Base-by-base conservation (phyloP, 2,113 vertebrate genomes). In the Desmodus rotundus region DNA sequence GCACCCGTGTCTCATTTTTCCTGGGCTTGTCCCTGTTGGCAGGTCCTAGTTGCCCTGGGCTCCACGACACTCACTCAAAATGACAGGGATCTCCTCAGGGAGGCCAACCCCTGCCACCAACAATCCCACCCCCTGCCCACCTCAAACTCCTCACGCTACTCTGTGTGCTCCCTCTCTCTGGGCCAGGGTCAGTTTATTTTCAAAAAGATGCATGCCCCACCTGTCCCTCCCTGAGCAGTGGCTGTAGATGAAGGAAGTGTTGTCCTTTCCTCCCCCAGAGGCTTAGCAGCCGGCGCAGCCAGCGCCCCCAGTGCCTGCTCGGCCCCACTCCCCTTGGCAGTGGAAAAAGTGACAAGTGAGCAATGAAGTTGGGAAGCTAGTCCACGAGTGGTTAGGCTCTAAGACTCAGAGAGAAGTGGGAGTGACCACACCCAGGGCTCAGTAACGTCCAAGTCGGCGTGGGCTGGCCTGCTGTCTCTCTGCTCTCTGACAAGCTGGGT, bases 381-480 rank as follows among this genome's bases (percentile, higher is more conserved):
- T 50, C 58, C 12, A 13, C 26, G 28, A 56, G 56, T 47, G 26
- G 63, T 36, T n/a, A 80, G 56, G 36, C 76, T 80, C 47, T 80
- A 43, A 45, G 1, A 47, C 78, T 82, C 56, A 38, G 67, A 28
- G 38, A 58, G 88, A 63, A 84, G 76, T 20, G 17, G 87, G 90
- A 33, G 54, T 50, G 73, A 36, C 82, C 63, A 63, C 54, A 14
- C 74, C 96, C 58, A 19, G 56, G 13, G 17, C 87, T 94, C 83
- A 93, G 73, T 89, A 76, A 73, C 5, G 9, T 13, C 31, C 14
- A 7, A 26, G 65, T 67, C 93, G 52, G 70, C 12, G 3, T 68
- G 45, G 68, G 63, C 36, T 80, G 80, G 54, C 74, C 77, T 91
- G 86, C 76, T 12, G 0, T 2, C 63, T 58, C 45, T 87, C 47